Conservation (phyloP, 2,113 vertebrate species). For the Ammodramus savannarum region DNA sequence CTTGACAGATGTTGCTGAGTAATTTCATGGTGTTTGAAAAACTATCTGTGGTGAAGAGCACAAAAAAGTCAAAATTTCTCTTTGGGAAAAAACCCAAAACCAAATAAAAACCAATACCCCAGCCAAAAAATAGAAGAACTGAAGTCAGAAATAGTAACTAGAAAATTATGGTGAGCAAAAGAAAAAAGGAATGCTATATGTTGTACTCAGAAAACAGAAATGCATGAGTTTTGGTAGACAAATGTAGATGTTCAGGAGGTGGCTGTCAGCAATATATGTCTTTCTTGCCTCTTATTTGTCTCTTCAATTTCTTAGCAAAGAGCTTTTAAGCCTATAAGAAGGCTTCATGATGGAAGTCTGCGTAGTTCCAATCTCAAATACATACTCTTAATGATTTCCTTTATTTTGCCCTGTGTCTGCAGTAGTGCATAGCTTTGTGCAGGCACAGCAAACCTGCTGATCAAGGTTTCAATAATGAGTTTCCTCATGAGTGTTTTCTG, state of each 20-base stretch:
- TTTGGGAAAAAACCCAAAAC: neutral
- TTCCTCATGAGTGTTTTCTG: neutral
- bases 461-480: neutral
- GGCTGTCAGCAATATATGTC: neutral
- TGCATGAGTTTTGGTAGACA: neutral
- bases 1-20: neutral
- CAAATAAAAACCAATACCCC: neutral
- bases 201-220: neutral
- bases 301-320: neutral
- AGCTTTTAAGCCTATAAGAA: neutral
- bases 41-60: neutral
- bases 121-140: neutral
- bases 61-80: neutral
- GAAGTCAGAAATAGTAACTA: neutral
- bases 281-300: neutral
- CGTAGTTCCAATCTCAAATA: neutral
- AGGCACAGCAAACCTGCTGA: neutral
- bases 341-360: neutral
- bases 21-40: neutral
- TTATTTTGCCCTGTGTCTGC: neutral
- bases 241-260: neutral
- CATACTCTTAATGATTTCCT: neutral
- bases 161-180: neutral
- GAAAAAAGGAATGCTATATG: neutral
- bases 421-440: neutral